Conservation (phyloP, 2,113 vertebrate species). For the Boulengeromyrus knoepffleri region DNA sequence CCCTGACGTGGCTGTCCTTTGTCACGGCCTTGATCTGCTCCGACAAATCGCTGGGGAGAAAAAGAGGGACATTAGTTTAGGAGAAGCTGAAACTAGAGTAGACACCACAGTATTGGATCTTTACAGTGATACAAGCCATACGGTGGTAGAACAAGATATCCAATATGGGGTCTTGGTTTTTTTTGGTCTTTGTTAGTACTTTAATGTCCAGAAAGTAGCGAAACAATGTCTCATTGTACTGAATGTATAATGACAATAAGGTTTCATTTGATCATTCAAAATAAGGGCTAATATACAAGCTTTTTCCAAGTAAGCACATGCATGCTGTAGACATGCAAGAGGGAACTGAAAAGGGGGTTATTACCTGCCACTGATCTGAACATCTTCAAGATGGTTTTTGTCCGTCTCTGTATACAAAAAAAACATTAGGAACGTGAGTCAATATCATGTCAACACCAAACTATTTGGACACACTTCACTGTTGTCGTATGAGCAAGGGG, state of each 20-base stretch:
- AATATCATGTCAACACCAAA: not conserved
- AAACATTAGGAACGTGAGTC: not conserved
- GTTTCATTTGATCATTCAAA: no score
- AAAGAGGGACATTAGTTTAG: not conserved
- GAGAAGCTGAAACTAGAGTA: not conserved
- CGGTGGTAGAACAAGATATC: not conserved
- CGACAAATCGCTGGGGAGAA: slow-evolving; percentile 67
- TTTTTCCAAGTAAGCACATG: not conserved
- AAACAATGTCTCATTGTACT: no score
- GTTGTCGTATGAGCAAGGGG: not conserved
- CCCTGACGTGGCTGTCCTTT: slow-evolving; percentile 76
- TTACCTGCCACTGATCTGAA: slow-evolving; percentile 6
- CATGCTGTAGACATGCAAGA: not conserved
- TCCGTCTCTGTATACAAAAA: not conserved
- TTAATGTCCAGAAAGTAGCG: no score
- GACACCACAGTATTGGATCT: not conserved
- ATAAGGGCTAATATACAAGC: not conserved
- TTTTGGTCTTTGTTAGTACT: no score
- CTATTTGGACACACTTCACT: not conserved
- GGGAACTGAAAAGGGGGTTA: not conserved
- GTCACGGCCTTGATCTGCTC: slow-evolving; percentile 82
- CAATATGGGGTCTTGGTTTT: no score
- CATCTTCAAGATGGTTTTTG: not conserved
- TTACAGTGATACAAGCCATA: not conserved
- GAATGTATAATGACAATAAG: no score